A percentile compares a stretch with the other conserved stretches of the same genome.
Evolutionary conservation across 2,888 invertebrate genomes (phyloP).

Genomic region (Heterodera filipjevi): DNA sequence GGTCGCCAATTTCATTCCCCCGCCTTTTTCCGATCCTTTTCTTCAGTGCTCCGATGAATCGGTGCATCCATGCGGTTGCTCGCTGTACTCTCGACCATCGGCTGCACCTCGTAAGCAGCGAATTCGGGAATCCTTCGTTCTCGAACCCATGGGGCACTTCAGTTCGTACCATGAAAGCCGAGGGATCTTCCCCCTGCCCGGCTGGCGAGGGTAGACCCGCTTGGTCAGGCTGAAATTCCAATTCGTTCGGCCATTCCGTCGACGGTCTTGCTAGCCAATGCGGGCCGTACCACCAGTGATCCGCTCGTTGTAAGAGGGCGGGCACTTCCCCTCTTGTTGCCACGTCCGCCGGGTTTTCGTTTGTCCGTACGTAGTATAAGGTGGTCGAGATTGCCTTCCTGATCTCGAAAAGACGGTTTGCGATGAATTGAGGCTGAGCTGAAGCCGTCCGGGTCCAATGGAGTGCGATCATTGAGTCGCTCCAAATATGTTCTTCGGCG

Average conservation of each 20-base stretch:
- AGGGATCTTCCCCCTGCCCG: neutral
- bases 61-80: neutral
- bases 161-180: neutral
- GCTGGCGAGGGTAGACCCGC: neutral
- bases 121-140: neutral
- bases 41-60: neutral
- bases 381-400: neutral
- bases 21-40: neutral
- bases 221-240: neutral
- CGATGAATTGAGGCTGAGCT: slow-evolving; percentile 7
- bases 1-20: neutral
- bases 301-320: neutral
- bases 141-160: neutral
- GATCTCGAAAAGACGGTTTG: slow-evolving; percentile 19
- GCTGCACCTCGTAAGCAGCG: neutral
- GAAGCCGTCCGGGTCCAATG: slow-evolving; percentile 5
- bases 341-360: slow-evolving; percentile 30
- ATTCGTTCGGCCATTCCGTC: neutral
- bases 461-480: slow-evolving; percentile 20
- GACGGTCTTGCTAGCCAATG: neutral
- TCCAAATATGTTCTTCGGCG: neutral
- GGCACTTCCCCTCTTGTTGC: slow-evolving; percentile 17
- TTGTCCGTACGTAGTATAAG: slow-evolving; percentile 22
- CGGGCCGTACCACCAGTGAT: slow-evolving; percentile 27
- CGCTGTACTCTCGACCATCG: neutral